Conservation (phyloP, 2,113 vertebrate species). For the Azemiops feae region DNA sequence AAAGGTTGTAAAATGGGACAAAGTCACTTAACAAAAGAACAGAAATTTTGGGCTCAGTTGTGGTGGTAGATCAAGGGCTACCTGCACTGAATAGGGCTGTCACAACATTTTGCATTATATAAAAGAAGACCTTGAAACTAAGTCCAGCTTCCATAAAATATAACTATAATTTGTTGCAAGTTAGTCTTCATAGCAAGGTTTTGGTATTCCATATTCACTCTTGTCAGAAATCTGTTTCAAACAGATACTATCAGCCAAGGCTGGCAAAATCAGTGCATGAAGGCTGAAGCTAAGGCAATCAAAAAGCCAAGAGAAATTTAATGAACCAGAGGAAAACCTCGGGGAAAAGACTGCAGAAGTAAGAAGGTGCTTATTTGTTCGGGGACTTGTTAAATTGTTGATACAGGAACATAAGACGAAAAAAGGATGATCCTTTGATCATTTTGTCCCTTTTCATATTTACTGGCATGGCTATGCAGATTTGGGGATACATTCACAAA, state of each 20-base stretch:
- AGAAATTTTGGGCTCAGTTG: too few species aligned
- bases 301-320: not conserved
- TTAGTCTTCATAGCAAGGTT: not conserved
- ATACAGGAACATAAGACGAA: not conserved
- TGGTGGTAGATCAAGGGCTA: too few species aligned
- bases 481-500: not conserved
- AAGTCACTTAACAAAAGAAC: too few species aligned
- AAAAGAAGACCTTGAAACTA: not conserved
- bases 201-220: not conserved
- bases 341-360: not conserved
- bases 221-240: not conserved
- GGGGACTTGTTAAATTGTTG: not conserved
- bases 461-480: not conserved
- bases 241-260: not conserved
- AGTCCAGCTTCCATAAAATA: not conserved
- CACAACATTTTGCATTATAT: not conserved
- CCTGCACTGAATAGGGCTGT: not conserved
- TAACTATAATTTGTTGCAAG: not conserved
- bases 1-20: too few species aligned
- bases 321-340: not conserved
- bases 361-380: not conserved
- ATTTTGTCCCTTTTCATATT: not conserved
- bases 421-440: not conserved
- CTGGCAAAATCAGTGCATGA: not conserved
- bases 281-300: not conserved